A percentile compares a stretch with the other conserved stretches of the same genome.
Conservation (phyloP, 2,113 vertebrate species). For the Ceyx cyanopectus region DNA sequence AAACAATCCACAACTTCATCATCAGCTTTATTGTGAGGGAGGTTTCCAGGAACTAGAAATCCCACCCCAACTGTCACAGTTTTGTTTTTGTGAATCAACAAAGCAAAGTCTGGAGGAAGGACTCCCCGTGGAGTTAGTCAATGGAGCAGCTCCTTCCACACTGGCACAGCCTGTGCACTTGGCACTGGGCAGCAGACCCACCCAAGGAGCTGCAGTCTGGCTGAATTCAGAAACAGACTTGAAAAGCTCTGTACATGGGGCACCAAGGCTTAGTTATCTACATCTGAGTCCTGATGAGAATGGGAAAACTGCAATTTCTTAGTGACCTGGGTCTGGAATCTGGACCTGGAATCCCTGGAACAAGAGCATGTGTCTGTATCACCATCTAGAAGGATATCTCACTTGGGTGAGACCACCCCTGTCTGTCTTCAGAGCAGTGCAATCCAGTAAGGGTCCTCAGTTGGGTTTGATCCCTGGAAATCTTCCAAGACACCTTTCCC, state of each 20-base stretch:
- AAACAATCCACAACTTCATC: background rate
- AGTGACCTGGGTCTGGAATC: background rate
- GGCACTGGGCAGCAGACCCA: background rate
- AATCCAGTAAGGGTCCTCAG: background rate
- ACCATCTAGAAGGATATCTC: background rate
- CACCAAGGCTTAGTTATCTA: background rate
- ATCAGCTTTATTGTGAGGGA: background rate
- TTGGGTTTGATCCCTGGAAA: background rate
- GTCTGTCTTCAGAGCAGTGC: background rate
- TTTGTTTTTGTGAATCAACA: background rate
- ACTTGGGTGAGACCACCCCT: background rate
- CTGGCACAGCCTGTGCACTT: accelerated
- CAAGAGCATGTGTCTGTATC: background rate
- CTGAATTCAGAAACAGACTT: background rate
- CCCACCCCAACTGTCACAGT: background rate
- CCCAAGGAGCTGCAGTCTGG: background rate
- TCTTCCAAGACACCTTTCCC: background rate
- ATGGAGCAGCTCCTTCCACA: background rate
- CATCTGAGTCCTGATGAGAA: background rate
- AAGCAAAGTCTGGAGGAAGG: background rate
- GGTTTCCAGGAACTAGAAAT: constrained; percentile 2
- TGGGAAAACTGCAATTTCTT: background rate
- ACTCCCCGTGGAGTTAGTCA: background rate
- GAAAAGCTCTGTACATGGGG: background rate
- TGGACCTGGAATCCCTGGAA: background rate